Evolutionary conservation across 53 echinoderm and acorn worm species (phyloP).

Genomic region (Luidia sarsii): DNA sequence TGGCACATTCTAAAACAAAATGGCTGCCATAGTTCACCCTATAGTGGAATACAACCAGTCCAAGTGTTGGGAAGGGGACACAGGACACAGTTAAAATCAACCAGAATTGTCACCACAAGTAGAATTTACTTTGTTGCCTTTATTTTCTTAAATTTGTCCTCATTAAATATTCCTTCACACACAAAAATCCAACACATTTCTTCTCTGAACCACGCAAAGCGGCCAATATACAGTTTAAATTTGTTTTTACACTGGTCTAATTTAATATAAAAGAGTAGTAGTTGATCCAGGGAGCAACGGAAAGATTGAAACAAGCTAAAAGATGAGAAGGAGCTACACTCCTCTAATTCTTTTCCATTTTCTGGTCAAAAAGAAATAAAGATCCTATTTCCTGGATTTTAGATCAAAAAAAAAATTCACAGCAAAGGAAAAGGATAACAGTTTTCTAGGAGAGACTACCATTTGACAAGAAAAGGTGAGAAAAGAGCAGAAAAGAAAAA

Average conservation of each 20-base stretch:
- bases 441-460: background rate
- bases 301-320: background rate
- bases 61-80: no score
- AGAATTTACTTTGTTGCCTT: no score
- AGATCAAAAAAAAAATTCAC: background rate
- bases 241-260: background rate
- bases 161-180: conserved; percentile 9
- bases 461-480: background rate
- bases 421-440: background rate
- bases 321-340: background rate
- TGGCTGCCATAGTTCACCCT: no score
- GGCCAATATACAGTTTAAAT: conserved; percentile 27
- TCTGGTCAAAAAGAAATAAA: no score
- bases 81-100: no score
- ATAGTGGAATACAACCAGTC: no score
- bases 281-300: background rate
- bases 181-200: background rate
- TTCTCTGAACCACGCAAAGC: background rate
- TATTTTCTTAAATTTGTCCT: background rate
- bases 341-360: no score
- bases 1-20: no score
- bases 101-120: no score
- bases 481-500: background rate
- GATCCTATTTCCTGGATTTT: no score
- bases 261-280: background rate